These are phyloP conservation scores for Theristus sp. DNA, from an alignment of 2,888 invertebrate species.

Conservation along the genomic window DNA sequence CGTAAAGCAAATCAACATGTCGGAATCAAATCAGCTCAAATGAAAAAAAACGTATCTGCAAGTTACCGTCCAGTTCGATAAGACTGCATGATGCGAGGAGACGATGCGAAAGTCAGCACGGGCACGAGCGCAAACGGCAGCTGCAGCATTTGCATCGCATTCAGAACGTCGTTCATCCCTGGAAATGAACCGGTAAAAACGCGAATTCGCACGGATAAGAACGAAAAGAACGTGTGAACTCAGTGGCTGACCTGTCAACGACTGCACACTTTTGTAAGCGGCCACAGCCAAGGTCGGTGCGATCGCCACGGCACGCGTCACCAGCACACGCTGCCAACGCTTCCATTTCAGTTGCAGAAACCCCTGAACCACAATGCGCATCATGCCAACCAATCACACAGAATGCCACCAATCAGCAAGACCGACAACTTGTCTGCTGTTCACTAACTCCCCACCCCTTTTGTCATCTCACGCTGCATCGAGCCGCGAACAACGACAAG, in stretches of 20 bases:
- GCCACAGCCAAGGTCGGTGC: conserved; percentile 38
- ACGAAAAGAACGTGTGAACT: background rate
- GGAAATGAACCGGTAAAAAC: background rate
- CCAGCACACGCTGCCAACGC: conserved; percentile 62
- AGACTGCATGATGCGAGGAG: conserved; percentile 57
- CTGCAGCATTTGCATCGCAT: conserved; percentile 67
- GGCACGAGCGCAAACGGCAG: conserved; percentile 70
- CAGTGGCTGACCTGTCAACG: background rate
- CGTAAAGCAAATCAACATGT: no score
- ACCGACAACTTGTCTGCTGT: background rate
- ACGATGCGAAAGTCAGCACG: conserved; percentile 64
- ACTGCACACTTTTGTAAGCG: conserved; percentile 22
- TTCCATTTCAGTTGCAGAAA: conserved; percentile 66
- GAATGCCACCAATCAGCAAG: background rate
- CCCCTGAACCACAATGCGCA: conserved; percentile 36
- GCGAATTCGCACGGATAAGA: background rate
- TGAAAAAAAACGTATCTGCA: background rate
- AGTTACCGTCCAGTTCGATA: conserved; percentile 58
- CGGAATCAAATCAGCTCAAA: background rate
- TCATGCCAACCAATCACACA: background rate
- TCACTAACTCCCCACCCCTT: background rate
- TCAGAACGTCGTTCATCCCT: conserved; percentile 61
- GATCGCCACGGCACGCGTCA: conserved; percentile 66
- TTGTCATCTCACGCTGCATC: no score
- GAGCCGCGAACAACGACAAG: no score